These are phyloP conservation scores for Caenorhabditis sulstoni DNA, from an alignment of 2,888 invertebrate genomes.

Conservation along the genomic window DNA sequence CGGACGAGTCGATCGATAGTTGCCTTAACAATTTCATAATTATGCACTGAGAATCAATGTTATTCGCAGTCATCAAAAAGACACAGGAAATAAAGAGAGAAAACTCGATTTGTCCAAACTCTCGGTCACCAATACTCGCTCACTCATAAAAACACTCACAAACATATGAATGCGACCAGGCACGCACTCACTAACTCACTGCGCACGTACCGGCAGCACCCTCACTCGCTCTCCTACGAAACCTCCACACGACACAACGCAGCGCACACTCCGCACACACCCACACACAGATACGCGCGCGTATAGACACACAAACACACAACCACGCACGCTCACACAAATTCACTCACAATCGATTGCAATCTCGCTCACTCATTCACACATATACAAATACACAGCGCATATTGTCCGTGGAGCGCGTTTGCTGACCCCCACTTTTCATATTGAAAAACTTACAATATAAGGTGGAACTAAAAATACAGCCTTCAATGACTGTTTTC, in stretches of 20 bases:
- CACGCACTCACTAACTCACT: not conserved
- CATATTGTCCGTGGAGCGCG: too few relatives aligned
- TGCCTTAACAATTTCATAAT: too few relatives aligned
- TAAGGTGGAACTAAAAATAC: too few relatives aligned
- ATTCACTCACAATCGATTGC: too few relatives aligned
- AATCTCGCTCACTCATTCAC: too few relatives aligned
- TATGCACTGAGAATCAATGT: too few relatives aligned
- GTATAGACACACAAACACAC: not conserved
- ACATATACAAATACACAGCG: not conserved
- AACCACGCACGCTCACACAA: not conserved
- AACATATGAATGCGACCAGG: not conserved
- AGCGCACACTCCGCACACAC: slow-evolving; percentile 7
- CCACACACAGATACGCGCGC: not conserved
- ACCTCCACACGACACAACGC: not conserved
- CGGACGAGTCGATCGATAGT: not conserved
- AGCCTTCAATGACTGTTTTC: too few relatives aligned
- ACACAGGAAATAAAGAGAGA: not conserved
- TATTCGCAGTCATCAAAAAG: too few relatives aligned
- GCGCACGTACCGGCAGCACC: not conserved
- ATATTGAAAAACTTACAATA: too few relatives aligned
- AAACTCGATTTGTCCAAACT: slow-evolving; percentile 6
- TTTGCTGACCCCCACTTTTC: too few relatives aligned
- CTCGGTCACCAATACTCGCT: not conserved
- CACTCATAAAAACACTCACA: slow-evolving; percentile 17
- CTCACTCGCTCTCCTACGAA: not conserved